Percentiles rank a stretch among this genome's conserved stretches.
phyloP scores from a whole-genome alignment of 1,140 invertebrate species.

The Eulimnadia texana region DNA sequence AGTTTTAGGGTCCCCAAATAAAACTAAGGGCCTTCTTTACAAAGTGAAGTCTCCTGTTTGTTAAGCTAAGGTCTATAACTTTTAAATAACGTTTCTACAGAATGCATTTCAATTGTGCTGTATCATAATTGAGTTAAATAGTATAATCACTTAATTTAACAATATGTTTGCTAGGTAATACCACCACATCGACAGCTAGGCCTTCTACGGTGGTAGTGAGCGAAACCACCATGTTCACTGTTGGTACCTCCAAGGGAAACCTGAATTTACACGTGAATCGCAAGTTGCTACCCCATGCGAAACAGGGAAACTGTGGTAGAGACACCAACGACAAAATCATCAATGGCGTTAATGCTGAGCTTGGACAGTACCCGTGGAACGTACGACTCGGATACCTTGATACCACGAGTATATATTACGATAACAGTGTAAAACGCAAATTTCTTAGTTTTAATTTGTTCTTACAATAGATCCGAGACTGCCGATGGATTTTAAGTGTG shows the following conservation, averaged over 20 bases:
- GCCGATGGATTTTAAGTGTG: constrained; percentile 26
- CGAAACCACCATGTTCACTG: neutral
- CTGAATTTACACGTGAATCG: neutral
- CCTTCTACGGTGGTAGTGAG: too few relatives aligned
- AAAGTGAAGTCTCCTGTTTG: neutral
- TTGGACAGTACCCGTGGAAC: neutral
- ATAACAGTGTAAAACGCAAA: too few relatives aligned
- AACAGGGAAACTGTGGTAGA: neutral
- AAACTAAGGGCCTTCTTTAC: too few relatives aligned
- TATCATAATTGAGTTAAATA: too few relatives aligned
- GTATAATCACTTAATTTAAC: too few relatives aligned
- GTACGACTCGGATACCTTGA: neutral
- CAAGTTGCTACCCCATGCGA: neutral
- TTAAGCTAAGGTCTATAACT: too few relatives aligned
- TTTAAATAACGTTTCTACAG: too few relatives aligned
- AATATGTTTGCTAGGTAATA: too few relatives aligned
- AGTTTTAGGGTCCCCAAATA: too few relatives aligned
- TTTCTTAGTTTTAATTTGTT: neutral
- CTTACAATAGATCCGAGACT: neutral
- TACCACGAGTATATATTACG: neutral
- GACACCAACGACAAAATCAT: neutral
- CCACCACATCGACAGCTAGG: too few relatives aligned
- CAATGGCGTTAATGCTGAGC: neutral
- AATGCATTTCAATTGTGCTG: too few relatives aligned
- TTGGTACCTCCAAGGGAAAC: neutral